Evolutionary conservation across 2,888 invertebrate species (phyloP), one percentile per base, ranked within the genome.

Genomic region (Drosophila greeni): DNA sequence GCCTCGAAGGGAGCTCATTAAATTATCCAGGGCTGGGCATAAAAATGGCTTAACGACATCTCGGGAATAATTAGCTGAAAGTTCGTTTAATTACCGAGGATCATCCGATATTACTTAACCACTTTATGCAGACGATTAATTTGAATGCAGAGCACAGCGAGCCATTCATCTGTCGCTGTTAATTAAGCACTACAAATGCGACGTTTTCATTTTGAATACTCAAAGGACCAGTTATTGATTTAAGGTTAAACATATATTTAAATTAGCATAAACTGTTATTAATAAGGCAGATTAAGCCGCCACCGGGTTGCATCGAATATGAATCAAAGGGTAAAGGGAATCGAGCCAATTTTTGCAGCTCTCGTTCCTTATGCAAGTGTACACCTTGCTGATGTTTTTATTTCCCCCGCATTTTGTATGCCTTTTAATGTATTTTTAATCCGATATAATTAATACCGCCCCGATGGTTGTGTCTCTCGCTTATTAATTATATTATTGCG

Each of bases 241-340:
- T 84, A 79, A 70, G 72, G 69, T 74, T 79, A 74, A 82, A 67
- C 65, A 66, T 74, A 66, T 61, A 71, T 69, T 78, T 66, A 70
- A 73, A 82, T 82, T 71, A 68, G 64, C 71, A 84, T 84, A 70
- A 83, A 77, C 67, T 70, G 70, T 68, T 72, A 83, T 78, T 83
- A 78, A 83, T 77, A 70, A 70, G 66, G 65, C 51, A 43, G 68
- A 72, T 77, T 81, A 74, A 74, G 65, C 36, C 39, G 23, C 49
- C 40, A 14, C n/a, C 12, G 24, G 45, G 16, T 53, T 18, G 43
- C 23, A 24, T 36, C 29, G 59, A 42, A 20, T 20, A 2, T 20
- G 34, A 20, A 58, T 18, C 43, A 18, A 40, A 61, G 61, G 49
- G 40, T 49, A 49, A n/a, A 16, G 43, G 5, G 16, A 51, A 31